These are phyloP conservation scores for Entelurus aequoreus DNA, from an alignment of 2,113 vertebrate species.

Conservation along the genomic window DNA sequence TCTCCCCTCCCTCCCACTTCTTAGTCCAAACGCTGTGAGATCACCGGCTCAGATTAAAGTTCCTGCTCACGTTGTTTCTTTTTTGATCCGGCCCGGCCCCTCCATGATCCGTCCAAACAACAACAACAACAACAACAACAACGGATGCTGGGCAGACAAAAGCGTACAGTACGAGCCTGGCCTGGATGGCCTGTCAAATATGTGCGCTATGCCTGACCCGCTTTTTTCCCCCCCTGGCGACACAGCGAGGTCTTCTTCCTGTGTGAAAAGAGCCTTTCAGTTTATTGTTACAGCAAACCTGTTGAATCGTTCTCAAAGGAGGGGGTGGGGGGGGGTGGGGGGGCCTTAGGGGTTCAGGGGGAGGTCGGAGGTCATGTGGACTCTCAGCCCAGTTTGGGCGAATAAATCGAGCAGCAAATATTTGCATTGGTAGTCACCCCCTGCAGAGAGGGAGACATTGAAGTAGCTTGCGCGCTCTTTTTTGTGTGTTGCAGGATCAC, in stretches of 20 bases:
- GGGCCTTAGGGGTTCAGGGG: slow-evolving; percentile 43
- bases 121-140: no score
- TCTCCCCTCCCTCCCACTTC: neutral
- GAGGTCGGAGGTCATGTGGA: slow-evolving; percentile 54
- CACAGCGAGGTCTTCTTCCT: slow-evolving; percentile 27
- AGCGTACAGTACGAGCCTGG: slow-evolving; percentile 41
- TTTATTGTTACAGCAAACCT: slow-evolving; percentile 62
- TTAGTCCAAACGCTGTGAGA: slow-evolving; percentile 26
- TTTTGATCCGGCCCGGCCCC: slow-evolving; percentile 39
- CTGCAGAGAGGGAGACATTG: slow-evolving; percentile 20
- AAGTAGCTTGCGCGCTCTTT: neutral
- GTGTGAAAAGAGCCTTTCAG: slow-evolving; percentile 26
- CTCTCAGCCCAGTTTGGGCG: slow-evolving; percentile 33
- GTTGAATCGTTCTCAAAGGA: slow-evolving; percentile 42
- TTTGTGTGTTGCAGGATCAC: no score
- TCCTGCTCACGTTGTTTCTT: slow-evolving; percentile 29
- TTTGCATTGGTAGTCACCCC: slow-evolving; percentile 36
- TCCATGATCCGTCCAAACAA: slow-evolving; percentile 23
- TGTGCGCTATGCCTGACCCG: slow-evolving; percentile 61
- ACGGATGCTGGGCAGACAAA: slow-evolving; percentile 24
- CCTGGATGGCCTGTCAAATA: slow-evolving; percentile 48
- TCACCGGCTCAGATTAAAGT: slow-evolving; percentile 22
- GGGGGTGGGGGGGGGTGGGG: slow-evolving; percentile 38
- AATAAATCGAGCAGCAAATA: slow-evolving; percentile 46
- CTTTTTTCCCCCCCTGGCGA: slow-evolving; percentile 48